These are phyloP conservation scores for Platyscelio sp. DNA, from an alignment of 2,888 invertebrate species.

Conservation along the genomic window DNA sequence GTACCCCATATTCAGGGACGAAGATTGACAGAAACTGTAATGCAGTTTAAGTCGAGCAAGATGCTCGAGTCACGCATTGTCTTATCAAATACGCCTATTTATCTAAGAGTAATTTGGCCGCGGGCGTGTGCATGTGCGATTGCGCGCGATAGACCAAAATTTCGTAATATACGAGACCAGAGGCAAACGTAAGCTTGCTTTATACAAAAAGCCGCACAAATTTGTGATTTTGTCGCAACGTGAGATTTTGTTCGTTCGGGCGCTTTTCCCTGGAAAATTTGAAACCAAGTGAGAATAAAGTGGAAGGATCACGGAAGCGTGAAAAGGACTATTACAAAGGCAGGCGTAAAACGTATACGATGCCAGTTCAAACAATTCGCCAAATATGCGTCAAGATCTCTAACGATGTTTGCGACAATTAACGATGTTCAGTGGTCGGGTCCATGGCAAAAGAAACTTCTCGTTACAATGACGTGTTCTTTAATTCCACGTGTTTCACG, in stretches of 20 bases:
- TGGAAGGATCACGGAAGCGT: slow-evolving; percentile 58
- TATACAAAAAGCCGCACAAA: slow-evolving; percentile 57
- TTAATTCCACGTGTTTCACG: no score
- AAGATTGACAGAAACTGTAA: slow-evolving; percentile 27
- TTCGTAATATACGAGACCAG: slow-evolving; percentile 44
- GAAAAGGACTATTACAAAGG: slow-evolving; percentile 64
- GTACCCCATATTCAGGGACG: neutral
- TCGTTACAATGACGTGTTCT: no score
- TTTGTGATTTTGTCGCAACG: slow-evolving; percentile 62
- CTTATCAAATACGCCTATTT: slow-evolving; percentile 50
- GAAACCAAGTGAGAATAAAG: slow-evolving; percentile 63
- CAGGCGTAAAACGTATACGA: slow-evolving; percentile 49
- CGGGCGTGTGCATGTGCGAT: slow-evolving; percentile 28
- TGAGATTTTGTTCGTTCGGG: slow-evolving; percentile 64
- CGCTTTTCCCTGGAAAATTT: slow-evolving; percentile 58
- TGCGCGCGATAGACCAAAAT: slow-evolving; percentile 56
- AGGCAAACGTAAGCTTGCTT: slow-evolving; percentile 28
- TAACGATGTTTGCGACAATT: slow-evolving; percentile 12
- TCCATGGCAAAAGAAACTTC: no score
- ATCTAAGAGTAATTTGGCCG: slow-evolving; percentile 44
- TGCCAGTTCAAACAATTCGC: slow-evolving; percentile 52
- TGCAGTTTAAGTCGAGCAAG: slow-evolving; percentile 9
- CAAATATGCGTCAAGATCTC: slow-evolving; percentile 43
- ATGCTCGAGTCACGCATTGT: neutral
- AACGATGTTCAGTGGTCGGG: slow-evolving; percentile 3